Evolutionary conservation across 30 jellyfish, hydroid and myxozoan species (phyloP).

Genomic region (Aurelia sp.): DNA sequence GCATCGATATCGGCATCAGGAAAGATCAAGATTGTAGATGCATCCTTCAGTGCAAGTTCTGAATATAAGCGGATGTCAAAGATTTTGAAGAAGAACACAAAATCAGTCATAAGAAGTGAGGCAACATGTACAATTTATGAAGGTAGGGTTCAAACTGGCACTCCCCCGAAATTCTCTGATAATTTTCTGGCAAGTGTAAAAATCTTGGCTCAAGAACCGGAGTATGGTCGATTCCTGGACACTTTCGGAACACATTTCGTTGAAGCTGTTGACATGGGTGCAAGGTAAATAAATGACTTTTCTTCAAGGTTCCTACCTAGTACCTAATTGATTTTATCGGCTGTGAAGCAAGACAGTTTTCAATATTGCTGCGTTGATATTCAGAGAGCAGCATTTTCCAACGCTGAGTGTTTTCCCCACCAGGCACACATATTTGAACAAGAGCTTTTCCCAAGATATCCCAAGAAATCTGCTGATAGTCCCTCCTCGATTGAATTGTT

Average conservation of each 20-base stretch:
- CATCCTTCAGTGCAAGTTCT: conserved; percentile 56
- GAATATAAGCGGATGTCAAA: conserved; percentile 57
- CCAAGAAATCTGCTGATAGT: no score
- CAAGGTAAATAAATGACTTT: conserved; percentile 25
- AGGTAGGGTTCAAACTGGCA: conserved; percentile 41
- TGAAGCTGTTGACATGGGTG: conserved; percentile 46
- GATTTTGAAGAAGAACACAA: conserved; percentile 34
- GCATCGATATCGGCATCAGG: conserved; percentile 40
- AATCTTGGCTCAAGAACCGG: neutral
- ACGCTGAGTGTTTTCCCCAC: no score
- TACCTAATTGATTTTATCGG: neutral
- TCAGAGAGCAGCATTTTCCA: neutral
- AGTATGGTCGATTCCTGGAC: conserved; percentile 36
- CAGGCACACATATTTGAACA: no score
- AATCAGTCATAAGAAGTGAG: conserved; percentile 45
- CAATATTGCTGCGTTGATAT: no score
- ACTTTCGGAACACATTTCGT: conserved; percentile 64
- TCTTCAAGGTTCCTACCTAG: neutral
- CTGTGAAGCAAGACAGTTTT: no score
- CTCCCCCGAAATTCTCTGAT: conserved; percentile 54
- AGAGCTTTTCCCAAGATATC: no score
- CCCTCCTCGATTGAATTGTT: no score
- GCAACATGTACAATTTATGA: conserved; percentile 58
- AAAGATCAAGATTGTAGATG: conserved; percentile 3
- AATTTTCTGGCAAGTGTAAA: conserved; percentile 38